Base-by-base conservation (phyloP, 2,113 vertebrate species). In the Grantiella picta region DNA sequence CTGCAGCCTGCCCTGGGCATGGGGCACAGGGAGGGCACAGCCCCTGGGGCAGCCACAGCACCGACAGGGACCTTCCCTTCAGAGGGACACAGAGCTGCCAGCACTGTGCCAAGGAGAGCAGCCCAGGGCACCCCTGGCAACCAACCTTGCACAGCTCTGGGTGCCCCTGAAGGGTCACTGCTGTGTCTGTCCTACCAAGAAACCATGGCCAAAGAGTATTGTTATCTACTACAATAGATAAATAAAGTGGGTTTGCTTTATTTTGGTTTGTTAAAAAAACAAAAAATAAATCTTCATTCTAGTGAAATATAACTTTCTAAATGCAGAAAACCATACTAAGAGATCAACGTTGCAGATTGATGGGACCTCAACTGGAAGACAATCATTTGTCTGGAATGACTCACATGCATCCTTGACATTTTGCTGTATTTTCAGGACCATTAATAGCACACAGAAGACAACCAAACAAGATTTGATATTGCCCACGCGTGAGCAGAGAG, bases 31-130 rank as follows among this genome's bases (percentile, higher is more conserved):
- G 49, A 44, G 64, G 15, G 4, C 5, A 14, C 42, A 4, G 1
- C n/a, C 31, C 36, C 81, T 14, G 42, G n/a, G 44, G 11, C 50
- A 49, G 52, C 20, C 75, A 16, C 4, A 3, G n/a, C 69, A 25
- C 47, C 11, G 16, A 9, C 63, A 22, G 0, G 0, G 57, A 70
- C 42, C 20, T 49, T 42, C 29, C 22, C 56, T 61, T 5, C 66
- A 25, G 1, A 15, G 16, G 44, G 42, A 17, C 44, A 4, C 1
- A 10, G 4, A 35, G 44, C 12, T 40, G 19, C 14, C 52, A 68
- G 3, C 57, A 5, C 5, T 0, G 1, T 5, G 9, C 2, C 53
- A 36, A 42, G 61, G 23, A 52, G 15, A 5, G 13, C 2, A 1
- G 4, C 19, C 27, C 47, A 14, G 38, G n/a, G 70, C 0, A 49